These are phyloP conservation scores for Crematogaster levior DNA, from an alignment of 2,888 invertebrate species.

Conservation along the genomic window DNA sequence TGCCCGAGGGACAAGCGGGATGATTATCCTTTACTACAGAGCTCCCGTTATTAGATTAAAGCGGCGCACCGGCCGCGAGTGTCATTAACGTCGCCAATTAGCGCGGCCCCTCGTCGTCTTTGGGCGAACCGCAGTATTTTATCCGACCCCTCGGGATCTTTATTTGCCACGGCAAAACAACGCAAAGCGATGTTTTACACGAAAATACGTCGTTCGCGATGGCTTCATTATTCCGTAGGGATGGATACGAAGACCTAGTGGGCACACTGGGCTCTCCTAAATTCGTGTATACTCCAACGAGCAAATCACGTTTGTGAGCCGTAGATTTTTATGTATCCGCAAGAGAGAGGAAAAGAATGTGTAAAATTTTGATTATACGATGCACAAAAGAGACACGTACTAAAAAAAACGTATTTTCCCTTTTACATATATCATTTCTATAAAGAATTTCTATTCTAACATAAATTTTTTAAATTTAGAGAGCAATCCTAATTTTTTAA, in stretches of 20 bases:
- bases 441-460: not conserved
- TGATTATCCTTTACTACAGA: constrained; percentile 48
- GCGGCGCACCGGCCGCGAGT: constrained; percentile 33
- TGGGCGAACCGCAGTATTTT: constrained; percentile 32
- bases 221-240: constrained; percentile 17
- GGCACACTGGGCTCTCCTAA: not conserved
- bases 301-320: constrained; percentile 1
- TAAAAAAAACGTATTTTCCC: not conserved
- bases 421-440: not conserved
- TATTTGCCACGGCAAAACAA: constrained; percentile 41
- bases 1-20: constrained; percentile 41
- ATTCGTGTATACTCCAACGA: constrained; percentile 9
- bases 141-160: constrained; percentile 31
- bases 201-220: constrained; percentile 27
- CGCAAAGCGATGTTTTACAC: constrained; percentile 37
- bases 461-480: too few species aligned
- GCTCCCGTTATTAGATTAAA: constrained; percentile 50
- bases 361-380: constrained; percentile 4
- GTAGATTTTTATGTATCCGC: not conserved
- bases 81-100: constrained; percentile 52
- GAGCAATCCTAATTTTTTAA: too few species aligned
- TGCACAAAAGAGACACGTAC: not conserved
- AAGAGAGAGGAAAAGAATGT: not conserved
- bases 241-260: not conserved
- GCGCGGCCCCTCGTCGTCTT: constrained; percentile 29